Percentiles rank a stretch among this genome's conserved stretches.
Evolutionary conservation across 1,140 invertebrate genomes (phyloP).

Genomic region (Trachymyrmex septentrionalis): DNA sequence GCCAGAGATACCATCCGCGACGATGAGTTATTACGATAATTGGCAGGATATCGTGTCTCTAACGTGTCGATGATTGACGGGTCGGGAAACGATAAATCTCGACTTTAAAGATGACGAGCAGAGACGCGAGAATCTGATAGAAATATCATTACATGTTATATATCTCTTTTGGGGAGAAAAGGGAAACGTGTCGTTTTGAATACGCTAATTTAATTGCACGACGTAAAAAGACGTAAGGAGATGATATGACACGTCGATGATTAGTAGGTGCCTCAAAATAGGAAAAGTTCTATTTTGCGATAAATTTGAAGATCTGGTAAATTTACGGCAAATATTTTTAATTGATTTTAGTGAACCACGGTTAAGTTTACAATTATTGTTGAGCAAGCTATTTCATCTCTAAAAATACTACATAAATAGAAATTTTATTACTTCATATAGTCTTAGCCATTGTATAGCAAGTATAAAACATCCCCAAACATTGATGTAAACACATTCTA

Average conservation of each 20-base stretch:
- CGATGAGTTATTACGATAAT: constrained; percentile 60
- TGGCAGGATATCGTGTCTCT: constrained; percentile 43
- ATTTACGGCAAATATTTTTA: not conserved
- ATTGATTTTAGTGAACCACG: not conserved
- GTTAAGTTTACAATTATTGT: not conserved
- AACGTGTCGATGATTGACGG: constrained; percentile 34
- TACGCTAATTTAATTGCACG: not conserved
- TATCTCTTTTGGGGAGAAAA: not conserved
- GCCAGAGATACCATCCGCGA: constrained; percentile 9
- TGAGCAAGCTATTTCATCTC: too few relatives aligned
- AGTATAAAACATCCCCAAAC: too few relatives aligned
- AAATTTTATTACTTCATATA: not conserved
- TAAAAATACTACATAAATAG: not conserved
- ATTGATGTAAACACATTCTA: too few relatives aligned
- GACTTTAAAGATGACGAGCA: constrained; percentile 22
- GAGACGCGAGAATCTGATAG: not conserved
- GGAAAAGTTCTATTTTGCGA: not conserved
- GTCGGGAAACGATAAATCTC: constrained; percentile 32
- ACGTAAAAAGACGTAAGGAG: not conserved
- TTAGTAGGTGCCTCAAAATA: not conserved
- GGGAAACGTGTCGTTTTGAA: not conserved
- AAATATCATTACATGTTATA: constrained; percentile 52
- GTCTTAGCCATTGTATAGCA: too few relatives aligned
- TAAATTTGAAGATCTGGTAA: not conserved
- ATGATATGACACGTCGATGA: not conserved